phyloP scores from a whole-genome alignment of 2,113 vertebrate genomes.

The Bubo blakistoni region DNA sequence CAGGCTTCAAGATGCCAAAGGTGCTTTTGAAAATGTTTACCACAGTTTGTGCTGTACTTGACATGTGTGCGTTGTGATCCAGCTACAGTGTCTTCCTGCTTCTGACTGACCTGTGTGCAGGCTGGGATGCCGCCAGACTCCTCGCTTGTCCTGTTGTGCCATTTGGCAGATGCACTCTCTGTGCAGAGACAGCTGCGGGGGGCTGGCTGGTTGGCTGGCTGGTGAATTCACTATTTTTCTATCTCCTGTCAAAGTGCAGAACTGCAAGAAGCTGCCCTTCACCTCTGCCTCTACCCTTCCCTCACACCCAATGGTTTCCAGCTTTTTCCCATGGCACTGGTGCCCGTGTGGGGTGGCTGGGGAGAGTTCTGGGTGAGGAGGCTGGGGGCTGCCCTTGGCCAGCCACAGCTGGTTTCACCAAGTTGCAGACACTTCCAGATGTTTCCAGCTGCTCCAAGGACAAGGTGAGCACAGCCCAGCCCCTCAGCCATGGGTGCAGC shows the following conservation, averaged over 20 bases:
- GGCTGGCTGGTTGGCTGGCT: neutral
- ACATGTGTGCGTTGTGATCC: neutral
- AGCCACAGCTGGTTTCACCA: fast-evolving
- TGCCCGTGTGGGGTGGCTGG: fast-evolving
- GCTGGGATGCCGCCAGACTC: fast-evolving
- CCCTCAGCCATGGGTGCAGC: neutral
- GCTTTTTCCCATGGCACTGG: fast-evolving
- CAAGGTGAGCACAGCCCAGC: fast-evolving
- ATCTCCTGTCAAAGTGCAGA: fast-evolving
- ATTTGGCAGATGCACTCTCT: fast-evolving
- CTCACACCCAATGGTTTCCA: neutral
- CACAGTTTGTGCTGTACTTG: neutral
- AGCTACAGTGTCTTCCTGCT: neutral
- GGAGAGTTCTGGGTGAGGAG: no score
- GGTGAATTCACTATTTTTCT: neutral
- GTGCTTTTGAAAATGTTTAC: neutral
- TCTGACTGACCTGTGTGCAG: neutral
- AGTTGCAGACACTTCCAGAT: fast-evolving
- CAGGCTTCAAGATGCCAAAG: neutral
- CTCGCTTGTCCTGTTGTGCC: fast-evolving
- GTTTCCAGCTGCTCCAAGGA: neutral
- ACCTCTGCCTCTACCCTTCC: no score
- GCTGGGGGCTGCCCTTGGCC: fast-evolving
- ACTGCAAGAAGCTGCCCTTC: neutral
- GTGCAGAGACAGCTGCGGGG: neutral